Base-by-base conservation (phyloP, 2,888 invertebrate species). In the Selenia dentaria region DNA sequence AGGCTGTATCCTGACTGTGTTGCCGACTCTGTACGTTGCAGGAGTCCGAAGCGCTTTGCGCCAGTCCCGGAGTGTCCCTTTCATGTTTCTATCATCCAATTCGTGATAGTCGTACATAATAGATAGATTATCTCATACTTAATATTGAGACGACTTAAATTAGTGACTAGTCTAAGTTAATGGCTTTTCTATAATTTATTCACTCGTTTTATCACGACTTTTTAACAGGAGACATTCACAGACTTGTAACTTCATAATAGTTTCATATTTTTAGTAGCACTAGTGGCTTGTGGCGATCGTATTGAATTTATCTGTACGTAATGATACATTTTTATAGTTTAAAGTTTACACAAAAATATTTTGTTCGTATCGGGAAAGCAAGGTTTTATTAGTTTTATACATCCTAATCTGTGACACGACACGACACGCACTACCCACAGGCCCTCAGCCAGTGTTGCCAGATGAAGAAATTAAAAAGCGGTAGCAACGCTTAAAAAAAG, bases 21-120 rank as follows among this genome's bases (percentile, higher is more conserved):
- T 97, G 0, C 97, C 96, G 12, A 98, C 95, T 62, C 98, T 92
- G 78, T 98, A 98, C 0, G 97, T 94, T 35, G 96, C 95, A 14
- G 97, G 97, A 34, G 96, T 94, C 31, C 95, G 93, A 28, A 98
- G 92, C 6, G 96, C 96, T 75, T 96, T 95, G 63, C 97, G 94
- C 97, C 98, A 98, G 74, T 98, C 97, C 57, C 94, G 92, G 50
- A 95, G 69, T 16, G 84, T 84, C 49, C 88, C 89, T 70, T 72
- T 86, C 89, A 91, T 92, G 65, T 77, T 86, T 55, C 67, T 76
- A 57, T 91, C 89, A 72, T 90, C 88, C 16, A 80, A 71, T 55
- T 87, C 87, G 73, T 84, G 78, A 59, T 70, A 73, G 64, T 89
- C 85, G 73, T 88, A 81, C 91, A 91, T 89, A 79, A 78, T 78